Evolutionary conservation across 2,113 vertebrate species (phyloP), one percentile per base, ranked within the genome.

Genomic region (Numida meleagris): DNA sequence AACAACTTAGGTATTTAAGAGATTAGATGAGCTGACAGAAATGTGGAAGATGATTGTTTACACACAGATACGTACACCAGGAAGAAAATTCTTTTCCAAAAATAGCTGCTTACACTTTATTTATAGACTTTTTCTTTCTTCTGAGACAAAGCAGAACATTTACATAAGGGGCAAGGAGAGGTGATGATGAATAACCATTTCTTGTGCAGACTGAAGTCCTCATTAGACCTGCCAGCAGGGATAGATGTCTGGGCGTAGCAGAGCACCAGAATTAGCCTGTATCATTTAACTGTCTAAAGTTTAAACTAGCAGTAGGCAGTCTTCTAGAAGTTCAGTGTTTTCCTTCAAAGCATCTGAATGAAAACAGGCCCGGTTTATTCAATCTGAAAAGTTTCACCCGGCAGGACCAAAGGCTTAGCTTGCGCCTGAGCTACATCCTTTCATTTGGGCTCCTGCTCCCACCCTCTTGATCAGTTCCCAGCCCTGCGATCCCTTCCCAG

Each of bases 251-350:
- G 86, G 43, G 63, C 51, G 72, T 74, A 89, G 82, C 11, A 4
- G 91, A 96, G 86, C 93, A 90, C 84, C 79, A 92, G 86, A 97
- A 97, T 96, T 95, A 96, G 94, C 90, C 96, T 93, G 70, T 82
- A 87, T 86, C 84, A 88, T 96, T 96, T 95, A 82, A 77, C 90
- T 91, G 88, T 68, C 93, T 96, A 84, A 91, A 86, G 68, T 77
- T 83, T 92, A 83, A 90, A 36, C 79, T 75, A 65, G 46, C 29
- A 74, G 80, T 14, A 90, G 94, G 62, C 46, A 51, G 80, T 38
- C 78, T 92, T 86, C 79, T 63, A 75, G 40, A 83, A 88, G 73
- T 94, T 81, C 55, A 71, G 63, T 33, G 40, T 68, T 78, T 82
- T 89, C 79, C 61, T 50, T 6, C 77, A 80, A 88, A 95, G 50